Conservation (phyloP, 2,113 vertebrate species). For the Caranx ignobilis region DNA sequence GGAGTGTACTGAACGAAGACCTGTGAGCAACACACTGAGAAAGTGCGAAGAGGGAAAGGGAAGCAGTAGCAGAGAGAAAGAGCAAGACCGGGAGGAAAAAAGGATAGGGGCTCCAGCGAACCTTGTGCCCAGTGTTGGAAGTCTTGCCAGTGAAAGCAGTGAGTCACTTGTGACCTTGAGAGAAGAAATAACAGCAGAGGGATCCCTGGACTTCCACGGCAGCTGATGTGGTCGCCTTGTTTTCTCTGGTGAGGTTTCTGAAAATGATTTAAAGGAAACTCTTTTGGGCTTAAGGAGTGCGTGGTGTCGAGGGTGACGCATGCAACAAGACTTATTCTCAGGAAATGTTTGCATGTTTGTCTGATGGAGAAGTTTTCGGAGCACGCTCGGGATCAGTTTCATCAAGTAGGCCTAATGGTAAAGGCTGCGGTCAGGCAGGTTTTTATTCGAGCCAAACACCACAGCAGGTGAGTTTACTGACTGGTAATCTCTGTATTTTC, state of each 20-base stretch:
- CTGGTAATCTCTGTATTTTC: background rate
- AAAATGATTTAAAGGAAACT: constrained; percentile 79
- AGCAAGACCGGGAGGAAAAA: constrained; percentile 35
- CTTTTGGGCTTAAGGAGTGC: constrained; percentile 52
- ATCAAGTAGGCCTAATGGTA: background rate
- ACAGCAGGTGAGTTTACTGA: background rate
- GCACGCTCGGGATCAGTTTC: background rate
- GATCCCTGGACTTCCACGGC: constrained; percentile 78
- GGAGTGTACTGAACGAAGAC: background rate
- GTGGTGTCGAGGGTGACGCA: constrained; percentile 62
- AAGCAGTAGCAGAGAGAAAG: constrained; percentile 34
- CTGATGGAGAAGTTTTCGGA: constrained; percentile 36
- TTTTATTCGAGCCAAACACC: background rate
- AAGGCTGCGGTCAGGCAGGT: background rate
- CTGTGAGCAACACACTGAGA: constrained; percentile 1
- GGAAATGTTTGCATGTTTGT: constrained; percentile 25
- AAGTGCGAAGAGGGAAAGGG: constrained; percentile 15
- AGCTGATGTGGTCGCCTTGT: constrained; percentile 78
- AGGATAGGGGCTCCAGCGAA: constrained; percentile 49
- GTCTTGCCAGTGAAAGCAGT: constrained; percentile 77
- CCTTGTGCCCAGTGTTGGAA: constrained; percentile 53
- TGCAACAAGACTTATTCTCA: constrained; percentile 37
- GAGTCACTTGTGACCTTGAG: constrained; percentile 77
- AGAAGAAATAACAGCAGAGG: constrained; percentile 77
- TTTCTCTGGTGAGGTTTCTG: constrained; percentile 78